Evolutionary conservation across 2,888 invertebrate species (phyloP), one percentile per base, ranked within the genome.

Genomic region (Barypeithes pellucidus): DNA sequence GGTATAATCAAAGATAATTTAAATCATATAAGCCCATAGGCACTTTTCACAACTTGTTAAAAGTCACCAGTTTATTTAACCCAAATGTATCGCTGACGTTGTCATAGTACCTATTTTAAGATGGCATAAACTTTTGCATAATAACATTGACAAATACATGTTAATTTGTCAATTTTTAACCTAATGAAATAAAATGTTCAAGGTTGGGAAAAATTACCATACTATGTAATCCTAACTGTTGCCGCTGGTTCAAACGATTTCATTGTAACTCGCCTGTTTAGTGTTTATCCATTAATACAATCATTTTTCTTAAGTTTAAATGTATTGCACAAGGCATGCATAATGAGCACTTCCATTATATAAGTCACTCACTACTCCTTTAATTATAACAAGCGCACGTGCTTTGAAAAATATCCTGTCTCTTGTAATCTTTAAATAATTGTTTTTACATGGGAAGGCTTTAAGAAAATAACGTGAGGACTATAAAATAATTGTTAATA

Each of bases 141-240:
- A 50, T 50, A 50, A 50, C 8, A 50, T 50, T 50, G 50, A 47
- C 50, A 50, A 50, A 50, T 24, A 24, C 50, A 50, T 22, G 50
- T 3, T 24, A 22, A 22, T 24, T n/a, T 50, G 12, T 50, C 36
- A 59, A 20, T 59, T 33, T 59, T 9, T 20, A 12, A 43, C 43
- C 16, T 33, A 57, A 33, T 11, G 24, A 33, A 18, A 57, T 18
- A 16, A 33, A 7, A 8, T 33, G 33, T 57, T 33, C 62, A 45
- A 62, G 62, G 33, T 47, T 62, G 11, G 8, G 5, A 5, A 39
- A 47, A 62, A 62, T 62, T 62, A 62, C 33, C 47, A 62, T 62
- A 61, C 36, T 22, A 43, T 61, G 61, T 22, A 61, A 61, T 61
- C 9, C 12, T 50, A 24, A 24, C 50, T 24, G 24, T 24, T 50